Evolutionary conservation across 1,140 invertebrate species (phyloP).

Genomic region (Leptinotarsa lineolata): DNA sequence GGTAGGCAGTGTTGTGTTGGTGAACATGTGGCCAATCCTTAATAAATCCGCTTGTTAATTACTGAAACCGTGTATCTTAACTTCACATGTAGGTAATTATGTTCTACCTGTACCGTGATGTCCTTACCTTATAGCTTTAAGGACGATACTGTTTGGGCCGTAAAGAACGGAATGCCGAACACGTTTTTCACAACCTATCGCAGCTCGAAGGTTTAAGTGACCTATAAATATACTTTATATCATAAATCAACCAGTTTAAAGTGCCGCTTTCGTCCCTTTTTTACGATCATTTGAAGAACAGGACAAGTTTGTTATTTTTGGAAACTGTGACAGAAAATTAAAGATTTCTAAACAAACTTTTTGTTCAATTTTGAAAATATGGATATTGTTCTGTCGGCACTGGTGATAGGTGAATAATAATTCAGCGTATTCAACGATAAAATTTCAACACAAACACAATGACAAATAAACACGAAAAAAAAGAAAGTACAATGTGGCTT

Average conservation of each 20-base stretch:
- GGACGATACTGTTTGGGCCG: conserved; percentile 36
- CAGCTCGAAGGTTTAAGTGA: conserved; percentile 37
- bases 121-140: conserved; percentile 31
- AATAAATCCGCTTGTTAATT: conserved; percentile 41
- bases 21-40: conserved; percentile 43
- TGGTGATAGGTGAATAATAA: too few species aligned
- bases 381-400: too few species aligned
- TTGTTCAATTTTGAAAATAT: too few species aligned
- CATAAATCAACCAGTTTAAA: conserved; percentile 34
- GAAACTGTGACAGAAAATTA: too few species aligned
- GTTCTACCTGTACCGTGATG: conserved; percentile 39
- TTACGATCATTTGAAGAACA: not conserved
- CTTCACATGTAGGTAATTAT: conserved; percentile 45
- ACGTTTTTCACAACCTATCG: conserved; percentile 42
- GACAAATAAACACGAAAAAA: too few species aligned
- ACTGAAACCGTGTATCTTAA: conserved; percentile 39
- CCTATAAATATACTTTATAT: conserved; percentile 39
- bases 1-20: conserved; percentile 38
- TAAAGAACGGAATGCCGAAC: conserved; percentile 36
- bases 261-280: conserved; percentile 13
- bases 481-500: too few species aligned
- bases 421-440: too few species aligned
- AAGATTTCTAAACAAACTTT: too few species aligned
- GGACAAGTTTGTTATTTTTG: too few species aligned
- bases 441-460: too few species aligned